Conservation (phyloP, 2,888 invertebrate genomes). For the Saturnia pavonia region DNA sequence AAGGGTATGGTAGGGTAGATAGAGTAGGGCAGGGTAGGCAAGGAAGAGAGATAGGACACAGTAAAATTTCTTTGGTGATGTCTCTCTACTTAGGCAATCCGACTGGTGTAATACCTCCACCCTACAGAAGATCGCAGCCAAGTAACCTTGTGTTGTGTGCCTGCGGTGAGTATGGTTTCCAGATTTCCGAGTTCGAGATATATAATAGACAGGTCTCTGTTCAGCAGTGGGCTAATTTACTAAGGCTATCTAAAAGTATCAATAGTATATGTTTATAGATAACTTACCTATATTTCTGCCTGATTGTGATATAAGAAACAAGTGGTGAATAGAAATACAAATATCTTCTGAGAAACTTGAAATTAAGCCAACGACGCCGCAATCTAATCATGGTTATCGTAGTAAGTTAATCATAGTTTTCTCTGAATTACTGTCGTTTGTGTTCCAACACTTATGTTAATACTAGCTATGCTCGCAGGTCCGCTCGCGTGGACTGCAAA, state of each 20-base stretch:
- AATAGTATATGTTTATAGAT: neutral
- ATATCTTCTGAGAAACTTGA: conserved; percentile 1
- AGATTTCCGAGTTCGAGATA: too few relatives aligned
- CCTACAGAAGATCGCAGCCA: too few relatives aligned
- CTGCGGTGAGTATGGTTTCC: too few relatives aligned
- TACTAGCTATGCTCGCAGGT: too few relatives aligned
- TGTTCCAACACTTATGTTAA: neutral
- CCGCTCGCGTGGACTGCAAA: too few relatives aligned
- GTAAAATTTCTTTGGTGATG: too few relatives aligned
- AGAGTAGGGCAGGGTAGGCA: too few relatives aligned
- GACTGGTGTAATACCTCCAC: too few relatives aligned
- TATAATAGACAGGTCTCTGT: neutral
- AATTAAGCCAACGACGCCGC: neutral
- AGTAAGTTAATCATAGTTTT: conserved; percentile 7
- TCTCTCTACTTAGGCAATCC: too few relatives aligned
- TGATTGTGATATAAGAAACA: neutral
- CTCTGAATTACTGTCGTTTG: conserved; percentile 3
- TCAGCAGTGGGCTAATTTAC: neutral
- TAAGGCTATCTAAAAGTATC: neutral
- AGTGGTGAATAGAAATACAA: neutral
- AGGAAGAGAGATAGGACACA: too few relatives aligned
- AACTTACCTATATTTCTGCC: neutral
- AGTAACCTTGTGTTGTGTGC: too few relatives aligned
- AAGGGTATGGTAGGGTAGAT: too few relatives aligned
- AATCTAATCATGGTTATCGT: conserved; percentile 9